These are phyloP conservation scores for Rhinoderma darwinii DNA, from an alignment of 2,113 vertebrate species.

Conservation along the genomic window DNA sequence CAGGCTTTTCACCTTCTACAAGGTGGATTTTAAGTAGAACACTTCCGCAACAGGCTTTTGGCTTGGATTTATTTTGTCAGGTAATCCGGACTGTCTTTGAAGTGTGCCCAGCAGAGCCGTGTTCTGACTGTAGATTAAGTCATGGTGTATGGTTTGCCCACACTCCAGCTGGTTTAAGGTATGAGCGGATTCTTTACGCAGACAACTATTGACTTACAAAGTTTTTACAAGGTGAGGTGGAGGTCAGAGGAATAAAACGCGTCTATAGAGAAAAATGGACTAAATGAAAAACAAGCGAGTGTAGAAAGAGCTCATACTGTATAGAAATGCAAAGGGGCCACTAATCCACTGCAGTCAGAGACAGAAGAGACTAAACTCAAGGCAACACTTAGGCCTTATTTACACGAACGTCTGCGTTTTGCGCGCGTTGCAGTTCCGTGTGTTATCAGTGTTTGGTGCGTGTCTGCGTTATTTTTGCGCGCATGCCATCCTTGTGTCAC, in stretches of 20 bases:
- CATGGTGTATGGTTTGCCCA: neutral
- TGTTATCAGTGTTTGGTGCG: too few species aligned
- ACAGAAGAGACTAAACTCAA: too few species aligned
- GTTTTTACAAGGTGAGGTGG: neutral
- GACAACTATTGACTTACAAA: constrained; percentile 11
- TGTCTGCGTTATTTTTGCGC: too few species aligned
- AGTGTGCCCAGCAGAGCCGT: constrained; percentile 5
- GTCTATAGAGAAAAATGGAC: neutral
- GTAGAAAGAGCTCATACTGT: neutral
- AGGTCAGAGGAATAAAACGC: neutral
- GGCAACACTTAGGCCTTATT: too few species aligned
- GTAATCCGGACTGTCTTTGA: neutral
- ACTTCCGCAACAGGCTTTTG: constrained; percentile 25
- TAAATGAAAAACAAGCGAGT: neutral
- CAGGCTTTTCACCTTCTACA: constrained; percentile 49
- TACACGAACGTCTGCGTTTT: too few species aligned
- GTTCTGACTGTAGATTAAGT: neutral
- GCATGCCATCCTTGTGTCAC: too few species aligned
- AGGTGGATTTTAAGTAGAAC: constrained; percentile 20
- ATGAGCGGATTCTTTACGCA: neutral
- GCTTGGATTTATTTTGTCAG: constrained; percentile 25
- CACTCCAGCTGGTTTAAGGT: neutral
- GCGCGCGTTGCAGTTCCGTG: too few species aligned
- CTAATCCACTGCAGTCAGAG: too few species aligned
- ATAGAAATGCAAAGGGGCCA: too few species aligned